Evolutionary conservation across 1,140 invertebrate genomes (phyloP).

Genomic region (Agrilus planipennis): DNA sequence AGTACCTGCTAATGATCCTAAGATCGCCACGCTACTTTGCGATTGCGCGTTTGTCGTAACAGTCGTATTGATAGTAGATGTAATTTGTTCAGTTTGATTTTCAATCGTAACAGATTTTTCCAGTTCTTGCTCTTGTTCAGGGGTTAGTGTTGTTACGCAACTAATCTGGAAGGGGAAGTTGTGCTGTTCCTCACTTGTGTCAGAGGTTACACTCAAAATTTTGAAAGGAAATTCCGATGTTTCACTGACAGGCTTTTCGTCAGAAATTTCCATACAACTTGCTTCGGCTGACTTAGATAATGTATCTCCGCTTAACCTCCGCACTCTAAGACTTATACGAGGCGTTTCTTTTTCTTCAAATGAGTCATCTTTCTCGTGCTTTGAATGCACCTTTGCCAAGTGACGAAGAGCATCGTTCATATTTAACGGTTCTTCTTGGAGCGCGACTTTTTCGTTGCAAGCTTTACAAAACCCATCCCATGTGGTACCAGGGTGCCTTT

Average conservation of each 20-base stretch:
- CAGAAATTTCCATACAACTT: conserved; percentile 4
- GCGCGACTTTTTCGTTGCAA: conserved; percentile 5
- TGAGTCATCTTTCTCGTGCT: conserved; percentile 4
- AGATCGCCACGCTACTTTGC: too few relatives aligned
- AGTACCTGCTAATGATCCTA: too few relatives aligned
- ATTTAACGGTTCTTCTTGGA: background rate
- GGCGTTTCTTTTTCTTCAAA: background rate
- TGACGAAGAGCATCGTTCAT: conserved; percentile 18
- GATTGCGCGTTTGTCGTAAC: too few relatives aligned
- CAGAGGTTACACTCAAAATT: background rate
- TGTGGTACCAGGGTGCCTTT: conserved; percentile 2
- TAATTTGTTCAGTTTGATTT: background rate
- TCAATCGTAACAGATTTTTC: background rate
- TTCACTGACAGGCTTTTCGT: background rate
- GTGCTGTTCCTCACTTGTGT: conserved; percentile 1
- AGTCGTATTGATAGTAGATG: background rate
- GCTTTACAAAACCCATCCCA: conserved; percentile 6
- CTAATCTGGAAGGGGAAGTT: conserved; percentile 9
- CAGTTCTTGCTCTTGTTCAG: background rate
- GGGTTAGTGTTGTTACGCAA: background rate
- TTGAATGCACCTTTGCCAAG: conserved; percentile 12
- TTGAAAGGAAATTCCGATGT: conserved; percentile 1
- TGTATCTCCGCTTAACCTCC: conserved; percentile 23
- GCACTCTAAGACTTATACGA: conserved; percentile 10
- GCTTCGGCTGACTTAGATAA: conserved; percentile 11